Evolutionary conservation across 2,797 vertebrate genomes (phyloP).

Genomic region (Pantherophis alleghaniensis): DNA sequence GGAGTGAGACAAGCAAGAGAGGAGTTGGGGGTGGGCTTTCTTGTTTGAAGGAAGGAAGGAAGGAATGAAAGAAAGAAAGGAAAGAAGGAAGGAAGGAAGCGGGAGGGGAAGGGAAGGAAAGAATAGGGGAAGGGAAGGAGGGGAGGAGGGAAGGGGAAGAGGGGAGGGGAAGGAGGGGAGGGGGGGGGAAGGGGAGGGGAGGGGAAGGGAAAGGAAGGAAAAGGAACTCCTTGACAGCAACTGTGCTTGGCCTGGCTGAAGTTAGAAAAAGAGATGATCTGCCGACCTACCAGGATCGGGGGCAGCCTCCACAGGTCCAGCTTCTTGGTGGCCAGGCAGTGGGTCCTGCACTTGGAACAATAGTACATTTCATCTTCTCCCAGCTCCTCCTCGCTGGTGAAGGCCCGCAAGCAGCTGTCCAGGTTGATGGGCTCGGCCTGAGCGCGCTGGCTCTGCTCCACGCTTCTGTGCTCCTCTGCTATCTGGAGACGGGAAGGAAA

Average conservation of each 20-base stretch:
- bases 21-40: not conserved
- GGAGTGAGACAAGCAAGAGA: not conserved
- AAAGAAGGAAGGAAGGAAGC: too few relatives aligned
- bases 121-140: too few relatives aligned
- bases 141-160: too few relatives aligned
- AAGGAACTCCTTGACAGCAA: not conserved
- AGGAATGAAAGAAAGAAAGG: too few relatives aligned
- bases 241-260: not conserved
- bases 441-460: conserved; percentile 91
- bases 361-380: conserved; percentile 98
- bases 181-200: too few relatives aligned
- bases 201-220: too few relatives aligned
- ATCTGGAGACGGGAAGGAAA: conserved; percentile 73
- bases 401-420: conserved; percentile 94
- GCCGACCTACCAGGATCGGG: conserved; percentile 84
- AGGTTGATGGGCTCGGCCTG: conserved; percentile 97
- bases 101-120: too few relatives aligned
- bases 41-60: not conserved
- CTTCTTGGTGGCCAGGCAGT: conserved; percentile 96
- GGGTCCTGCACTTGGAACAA: conserved; percentile 97
- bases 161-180: too few relatives aligned
- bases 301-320: conserved; percentile 98
- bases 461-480: conserved; percentile 92
- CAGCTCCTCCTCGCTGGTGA: conserved; percentile 95
- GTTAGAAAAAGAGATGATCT: too few relatives aligned